These are phyloP conservation scores for Odontesthes bonariensis DNA, from an alignment of 2,113 vertebrate species.

Conservation along the genomic window DNA sequence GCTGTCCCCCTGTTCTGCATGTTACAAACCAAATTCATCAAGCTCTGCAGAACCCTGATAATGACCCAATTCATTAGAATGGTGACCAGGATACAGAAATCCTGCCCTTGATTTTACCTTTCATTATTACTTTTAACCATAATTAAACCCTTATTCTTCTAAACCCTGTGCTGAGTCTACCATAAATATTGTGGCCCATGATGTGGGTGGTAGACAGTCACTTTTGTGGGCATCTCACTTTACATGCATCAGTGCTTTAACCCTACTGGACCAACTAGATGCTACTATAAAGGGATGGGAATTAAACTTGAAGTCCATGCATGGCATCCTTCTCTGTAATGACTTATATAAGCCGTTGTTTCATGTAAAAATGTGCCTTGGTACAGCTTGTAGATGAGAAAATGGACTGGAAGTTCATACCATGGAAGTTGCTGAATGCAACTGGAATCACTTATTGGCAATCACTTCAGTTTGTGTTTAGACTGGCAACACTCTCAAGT, in stretches of 20 bases:
- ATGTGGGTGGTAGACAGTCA: not conserved
- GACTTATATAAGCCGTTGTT: not conserved
- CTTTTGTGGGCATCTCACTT: not conserved
- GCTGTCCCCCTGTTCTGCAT: no score
- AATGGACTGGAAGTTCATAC: not conserved
- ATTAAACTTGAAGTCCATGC: not conserved
- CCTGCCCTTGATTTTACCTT: no score
- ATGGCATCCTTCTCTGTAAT: not conserved
- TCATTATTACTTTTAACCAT: no score
- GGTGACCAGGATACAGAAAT: no score
- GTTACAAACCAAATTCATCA: no score
- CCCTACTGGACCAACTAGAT: not conserved
- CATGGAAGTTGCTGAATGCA: not conserved
- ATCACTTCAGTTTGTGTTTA: conserved; percentile 23
- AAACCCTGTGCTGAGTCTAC: no score
- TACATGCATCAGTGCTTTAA: not conserved
- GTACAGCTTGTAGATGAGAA: conserved; percentile 5
- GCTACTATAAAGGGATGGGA: not conserved
- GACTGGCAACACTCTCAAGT: conserved; percentile 14
- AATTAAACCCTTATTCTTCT: no score
- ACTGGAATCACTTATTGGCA: conserved; percentile 14
- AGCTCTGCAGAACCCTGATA: no score
- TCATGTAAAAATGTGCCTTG: not conserved
- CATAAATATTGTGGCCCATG: no score
- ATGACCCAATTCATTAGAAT: no score